Evolutionary conservation across 2,113 vertebrate genomes (phyloP), one percentile per base, ranked within the genome.

Genomic region (Monarcha castaneiventris): DNA sequence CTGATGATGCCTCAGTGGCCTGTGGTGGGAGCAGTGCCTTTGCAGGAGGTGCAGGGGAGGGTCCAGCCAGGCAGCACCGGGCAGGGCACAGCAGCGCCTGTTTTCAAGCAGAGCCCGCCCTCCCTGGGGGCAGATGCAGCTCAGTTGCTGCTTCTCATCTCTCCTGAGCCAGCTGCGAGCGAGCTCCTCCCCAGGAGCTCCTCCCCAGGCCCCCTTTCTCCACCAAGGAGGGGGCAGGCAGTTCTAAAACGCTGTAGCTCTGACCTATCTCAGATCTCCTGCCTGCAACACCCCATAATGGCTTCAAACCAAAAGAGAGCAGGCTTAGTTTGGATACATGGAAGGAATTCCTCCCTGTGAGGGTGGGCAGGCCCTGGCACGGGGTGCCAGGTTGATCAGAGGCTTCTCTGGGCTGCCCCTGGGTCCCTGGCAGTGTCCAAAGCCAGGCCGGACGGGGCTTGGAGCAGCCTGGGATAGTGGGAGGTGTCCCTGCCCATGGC

Each of bases 381-480:
- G 48, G 69, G 33, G 3, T 89, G 48, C n/a, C 37, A 37, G 37
- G 37, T 37, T 37, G 37, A 8, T 10, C 37, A 37, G 37, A 37
- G 37, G 37, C 37, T 37, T 37, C 37, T 37, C 37, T 37, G 37
- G 37, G 33, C 52, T 74, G 44, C 33, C 52, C 61, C 77, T 77
- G 73, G 72, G 67, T 39, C 61, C 52, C 68, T 81, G 52, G 55
- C 0, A 62, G 30, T 62, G 87, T 0, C 71, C 30, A 5, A 62
- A 30, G 26, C 30, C 48, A 62, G 63, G 48, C 0, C 76, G 55
- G 1, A 39, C 0, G 0, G 61, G 19, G 13, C 1, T 39, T 7
- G 49, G 55, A 76, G 39, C 30, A 61, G 1, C 6, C 55, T 69
- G 71, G 55, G 26, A 5, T 0, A 1, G 48, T 48, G 71, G n/a